These are phyloP conservation scores for Panagrolaimus sp. DNA, from an alignment of 1,140 invertebrate species.

Conservation along the genomic window DNA sequence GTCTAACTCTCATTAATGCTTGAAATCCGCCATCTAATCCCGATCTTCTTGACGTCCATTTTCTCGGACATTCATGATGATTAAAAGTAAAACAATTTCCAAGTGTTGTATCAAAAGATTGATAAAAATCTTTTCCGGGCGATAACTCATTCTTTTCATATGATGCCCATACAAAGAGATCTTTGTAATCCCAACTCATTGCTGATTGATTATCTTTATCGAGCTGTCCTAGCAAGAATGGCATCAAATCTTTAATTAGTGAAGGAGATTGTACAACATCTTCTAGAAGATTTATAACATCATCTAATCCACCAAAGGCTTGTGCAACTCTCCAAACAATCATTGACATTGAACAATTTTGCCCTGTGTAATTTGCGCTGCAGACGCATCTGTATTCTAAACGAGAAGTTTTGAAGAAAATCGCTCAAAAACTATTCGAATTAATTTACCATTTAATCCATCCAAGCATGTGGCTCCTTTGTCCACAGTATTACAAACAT, in stretches of 20 bases:
- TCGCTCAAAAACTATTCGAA: too few relatives aligned
- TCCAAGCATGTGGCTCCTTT: neutral
- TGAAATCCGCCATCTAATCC: slow-evolving; percentile 24
- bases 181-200: slow-evolving; percentile 27
- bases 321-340: neutral
- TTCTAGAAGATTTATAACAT: neutral
- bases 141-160: slow-evolving; percentile 18
- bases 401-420: too few relatives aligned
- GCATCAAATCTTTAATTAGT: neutral
- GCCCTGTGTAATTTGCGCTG: neutral
- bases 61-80: neutral
- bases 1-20: slow-evolving; percentile 23
- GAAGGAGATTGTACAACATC: neutral
- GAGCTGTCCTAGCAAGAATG: neutral
- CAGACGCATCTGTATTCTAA: neutral
- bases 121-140: slow-evolving; percentile 17
- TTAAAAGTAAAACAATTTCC: slow-evolving; percentile 37
- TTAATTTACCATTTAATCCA: neutral
- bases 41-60: neutral
- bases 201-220: slow-evolving; percentile 25
- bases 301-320: neutral
- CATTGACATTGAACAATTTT: neutral
- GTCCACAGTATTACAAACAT: neutral
- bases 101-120: slow-evolving; percentile 19
- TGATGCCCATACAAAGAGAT: slow-evolving; percentile 34